Evolutionary conservation across 1,140 invertebrate genomes (phyloP).

Genomic region (Galleria mellonella): DNA sequence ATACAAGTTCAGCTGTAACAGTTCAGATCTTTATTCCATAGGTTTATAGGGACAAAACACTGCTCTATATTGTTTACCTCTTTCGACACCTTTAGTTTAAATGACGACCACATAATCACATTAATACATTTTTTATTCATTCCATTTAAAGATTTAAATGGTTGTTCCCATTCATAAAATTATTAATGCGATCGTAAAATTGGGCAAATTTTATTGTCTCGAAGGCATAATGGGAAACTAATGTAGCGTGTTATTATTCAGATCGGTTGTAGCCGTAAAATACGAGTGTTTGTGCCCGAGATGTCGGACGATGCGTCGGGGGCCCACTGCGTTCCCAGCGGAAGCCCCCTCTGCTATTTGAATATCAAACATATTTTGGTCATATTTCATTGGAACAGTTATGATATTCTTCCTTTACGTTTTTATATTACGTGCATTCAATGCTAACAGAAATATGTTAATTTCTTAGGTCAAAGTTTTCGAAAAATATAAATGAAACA

Average conservation of each 20-base stretch:
- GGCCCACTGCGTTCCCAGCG: constrained; percentile 45
- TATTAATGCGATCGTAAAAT: constrained; percentile 74
- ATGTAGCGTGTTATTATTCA: constrained; percentile 74
- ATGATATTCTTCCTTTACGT: constrained; percentile 67
- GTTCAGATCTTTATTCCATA: no score
- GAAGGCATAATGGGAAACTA: constrained; percentile 73
- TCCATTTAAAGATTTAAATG: constrained; percentile 59
- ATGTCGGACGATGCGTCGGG: constrained; percentile 21
- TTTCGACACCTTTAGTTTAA: constrained; percentile 46
- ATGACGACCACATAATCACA: constrained; percentile 43
- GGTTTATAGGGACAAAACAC: no score
- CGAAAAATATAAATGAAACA: constrained; percentile 10
- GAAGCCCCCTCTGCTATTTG: constrained; percentile 64
- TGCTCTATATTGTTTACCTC: no score
- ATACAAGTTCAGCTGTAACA: no score
- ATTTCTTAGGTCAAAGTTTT: constrained; percentile 28
- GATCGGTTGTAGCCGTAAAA: constrained; percentile 68
- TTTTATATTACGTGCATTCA: constrained; percentile 54
- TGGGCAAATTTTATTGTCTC: constrained; percentile 74
- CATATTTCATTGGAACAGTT: constrained; percentile 69
- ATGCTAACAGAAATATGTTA: constrained; percentile 47
- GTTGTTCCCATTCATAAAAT: constrained; percentile 72
- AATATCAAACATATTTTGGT: constrained; percentile 68
- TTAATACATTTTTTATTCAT: constrained; percentile 52
- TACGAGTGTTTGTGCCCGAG: constrained; percentile 54